Base-by-base conservation (phyloP, 1,140 invertebrate species). In the Drusus annulatus region DNA sequence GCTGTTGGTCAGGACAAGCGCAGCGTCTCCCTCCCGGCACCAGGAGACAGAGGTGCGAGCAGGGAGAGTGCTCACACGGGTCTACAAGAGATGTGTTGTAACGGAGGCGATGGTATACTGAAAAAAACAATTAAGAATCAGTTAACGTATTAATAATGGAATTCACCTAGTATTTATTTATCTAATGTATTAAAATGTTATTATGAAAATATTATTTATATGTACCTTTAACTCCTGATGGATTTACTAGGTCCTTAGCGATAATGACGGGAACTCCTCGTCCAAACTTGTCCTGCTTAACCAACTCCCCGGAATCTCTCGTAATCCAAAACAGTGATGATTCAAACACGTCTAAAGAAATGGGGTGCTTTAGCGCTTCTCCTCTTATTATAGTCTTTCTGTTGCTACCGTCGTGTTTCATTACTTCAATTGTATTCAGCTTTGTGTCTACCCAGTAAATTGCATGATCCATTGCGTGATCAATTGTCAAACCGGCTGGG, bases 371-470 rank as follows among this genome's bases (percentile, higher is more conserved):
- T 36, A 97, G 85, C 28, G 90, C 89, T 56, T 94, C 94, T 60
- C 94, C 95, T 84, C 92, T 92, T 7, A 96, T 84, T 13, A 97
- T 92, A 5, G 93, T 90, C 79, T 93, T 94, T 52, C 97, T 89
- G 77, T 95, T 94, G 0, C 91, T 91, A 0, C 98, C 98, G 87
- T 99, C 96, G 60, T 92, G 92, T 74, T 93, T 93, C 89, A 98
- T 96, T 16, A 93, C 93, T 86, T 99, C 98, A 78, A 99, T 99
- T 0, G 93, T 94, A 83, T 98, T 98, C 4, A 98, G 88, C 86
- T 99, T 99, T 0, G 94, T 94, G 87, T 99, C 98, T 0, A 95
- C 96, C 98, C 98, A 99, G 87, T 97, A 99, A 1, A 99, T 89
- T 0, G 95, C 91, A 85, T 98, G 96, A 77, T 95, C 94, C 92